Evolutionary conservation across 2,113 vertebrate species (phyloP).

Genomic region (Excalfactoria chinensis): DNA sequence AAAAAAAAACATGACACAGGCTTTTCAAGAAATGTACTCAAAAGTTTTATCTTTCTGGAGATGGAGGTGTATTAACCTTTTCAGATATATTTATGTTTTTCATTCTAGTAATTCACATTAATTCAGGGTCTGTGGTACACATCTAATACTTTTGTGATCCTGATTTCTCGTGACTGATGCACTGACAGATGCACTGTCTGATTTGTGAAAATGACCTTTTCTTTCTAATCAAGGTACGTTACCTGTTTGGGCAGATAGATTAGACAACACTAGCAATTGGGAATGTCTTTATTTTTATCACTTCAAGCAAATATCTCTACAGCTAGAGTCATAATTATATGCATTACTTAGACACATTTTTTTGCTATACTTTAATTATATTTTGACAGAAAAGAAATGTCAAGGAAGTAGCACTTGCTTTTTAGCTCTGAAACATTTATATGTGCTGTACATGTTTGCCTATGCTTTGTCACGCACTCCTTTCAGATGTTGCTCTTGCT

Average conservation of each 20-base stretch:
- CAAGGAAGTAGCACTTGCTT: conserved; percentile 56
- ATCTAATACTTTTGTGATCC: background rate
- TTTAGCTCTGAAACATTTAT: conserved; percentile 49
- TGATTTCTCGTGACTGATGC: background rate
- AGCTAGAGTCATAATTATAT: conserved; percentile 50
- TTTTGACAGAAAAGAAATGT: conserved; percentile 67
- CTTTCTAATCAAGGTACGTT: conserved; percentile 4
- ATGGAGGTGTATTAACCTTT: background rate
- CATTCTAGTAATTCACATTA: background rate
- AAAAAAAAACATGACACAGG: background rate
- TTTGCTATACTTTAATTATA: conserved; percentile 57
- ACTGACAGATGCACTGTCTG: background rate
- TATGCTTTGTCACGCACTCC: background rate
- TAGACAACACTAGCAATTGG: conserved; percentile 23
- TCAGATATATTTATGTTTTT: background rate
- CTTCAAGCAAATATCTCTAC: conserved; percentile 55
- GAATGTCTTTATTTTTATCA: conserved; percentile 39
- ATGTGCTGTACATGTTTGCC: conserved; percentile 25
- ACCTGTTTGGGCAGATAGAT: conserved; percentile 26
- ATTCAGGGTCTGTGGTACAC: background rate
- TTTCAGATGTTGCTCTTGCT: conserved; percentile 30
- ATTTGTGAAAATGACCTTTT: conserved; percentile 1
- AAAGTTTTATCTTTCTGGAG: background rate
- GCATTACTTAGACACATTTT: conserved; percentile 43
- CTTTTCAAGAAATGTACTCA: background rate